These are phyloP conservation scores for Huso huso DNA, from an alignment of 2,797 vertebrate species.

Conservation along the genomic window DNA sequence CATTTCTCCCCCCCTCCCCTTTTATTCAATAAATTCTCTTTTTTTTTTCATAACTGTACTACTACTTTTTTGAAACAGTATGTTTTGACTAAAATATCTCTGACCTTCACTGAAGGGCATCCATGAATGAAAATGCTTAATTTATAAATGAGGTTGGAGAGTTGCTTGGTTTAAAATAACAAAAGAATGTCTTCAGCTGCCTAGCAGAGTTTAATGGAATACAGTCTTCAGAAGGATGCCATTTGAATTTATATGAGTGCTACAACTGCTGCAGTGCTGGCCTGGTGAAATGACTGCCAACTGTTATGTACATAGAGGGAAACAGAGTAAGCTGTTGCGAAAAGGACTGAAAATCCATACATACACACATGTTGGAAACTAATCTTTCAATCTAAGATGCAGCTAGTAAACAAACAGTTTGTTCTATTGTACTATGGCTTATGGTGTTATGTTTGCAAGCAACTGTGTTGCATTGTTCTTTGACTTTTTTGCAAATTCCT, in stretches of 20 bases:
- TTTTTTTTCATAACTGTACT: not conserved
- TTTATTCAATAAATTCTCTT: slow-evolving; percentile 13
- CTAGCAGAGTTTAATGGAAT: not conserved
- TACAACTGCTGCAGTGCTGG: not conserved
- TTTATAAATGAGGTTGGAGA: slow-evolving; percentile 20
- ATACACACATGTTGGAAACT: too few species aligned
- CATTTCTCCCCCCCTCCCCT: slow-evolving; percentile 13
- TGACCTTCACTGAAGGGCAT: slow-evolving; percentile 27
- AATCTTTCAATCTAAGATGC: too few species aligned
- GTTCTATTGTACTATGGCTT: too few species aligned
- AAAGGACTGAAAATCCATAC: too few species aligned
- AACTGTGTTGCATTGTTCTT: too few species aligned
- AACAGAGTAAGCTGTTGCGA: too few species aligned
- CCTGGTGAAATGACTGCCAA: not conserved
- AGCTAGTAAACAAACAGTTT: too few species aligned
- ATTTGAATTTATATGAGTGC: not conserved
- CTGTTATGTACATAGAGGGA: too few species aligned
- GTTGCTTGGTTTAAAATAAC: slow-evolving; percentile 12
- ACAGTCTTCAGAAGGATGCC: not conserved
- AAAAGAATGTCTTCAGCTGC: slow-evolving; percentile 4
- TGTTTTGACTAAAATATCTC: slow-evolving; percentile 17
- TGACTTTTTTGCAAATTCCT: too few species aligned
- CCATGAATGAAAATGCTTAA: slow-evolving; percentile 18
- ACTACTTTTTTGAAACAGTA: slow-evolving; percentile 12
- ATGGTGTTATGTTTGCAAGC: too few species aligned